These are phyloP conservation scores for Agrotis ipsilon DNA, from an alignment of 2,888 invertebrate species.

Conservation along the genomic window DNA sequence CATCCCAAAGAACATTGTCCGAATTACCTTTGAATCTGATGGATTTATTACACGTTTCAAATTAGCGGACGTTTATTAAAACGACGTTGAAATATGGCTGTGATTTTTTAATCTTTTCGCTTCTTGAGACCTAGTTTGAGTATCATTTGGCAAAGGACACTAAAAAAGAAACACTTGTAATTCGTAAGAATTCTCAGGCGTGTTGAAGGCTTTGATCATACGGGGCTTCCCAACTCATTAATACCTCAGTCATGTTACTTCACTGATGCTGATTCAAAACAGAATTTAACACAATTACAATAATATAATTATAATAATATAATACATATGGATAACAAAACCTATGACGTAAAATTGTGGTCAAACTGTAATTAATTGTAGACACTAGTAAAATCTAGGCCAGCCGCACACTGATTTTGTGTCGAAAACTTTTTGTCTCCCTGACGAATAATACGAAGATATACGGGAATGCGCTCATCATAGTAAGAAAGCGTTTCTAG, in stretches of 20 bases:
- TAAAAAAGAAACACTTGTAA: background rate
- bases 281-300: too few relatives aligned
- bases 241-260: background rate
- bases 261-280: background rate
- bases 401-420: too few relatives aligned
- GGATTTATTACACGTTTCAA: conserved; percentile 72
- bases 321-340: too few relatives aligned
- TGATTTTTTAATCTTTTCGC: conserved; percentile 30
- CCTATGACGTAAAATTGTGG: too few relatives aligned
- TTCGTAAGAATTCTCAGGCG: background rate
- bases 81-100: conserved; percentile 62
- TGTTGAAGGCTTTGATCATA: background rate
- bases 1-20: conserved; percentile 65
- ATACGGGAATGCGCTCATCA: too few relatives aligned
- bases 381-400: too few relatives aligned
- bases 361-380: too few relatives aligned
- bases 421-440: too few relatives aligned
- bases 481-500: too few relatives aligned
- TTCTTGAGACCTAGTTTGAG: conserved; percentile 35
- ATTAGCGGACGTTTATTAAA: conserved; percentile 70
- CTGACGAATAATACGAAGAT: too few relatives aligned
- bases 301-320: too few relatives aligned
- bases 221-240: too few relatives aligned
- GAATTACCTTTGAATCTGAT: conserved; percentile 71
- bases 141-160: conserved; percentile 3